A percentile compares a stretch with the other conserved stretches of the same genome.
phyloP scores from a whole-genome alignment of 2,113 vertebrate genomes.

The Tragelaphus buxtoni region DNA sequence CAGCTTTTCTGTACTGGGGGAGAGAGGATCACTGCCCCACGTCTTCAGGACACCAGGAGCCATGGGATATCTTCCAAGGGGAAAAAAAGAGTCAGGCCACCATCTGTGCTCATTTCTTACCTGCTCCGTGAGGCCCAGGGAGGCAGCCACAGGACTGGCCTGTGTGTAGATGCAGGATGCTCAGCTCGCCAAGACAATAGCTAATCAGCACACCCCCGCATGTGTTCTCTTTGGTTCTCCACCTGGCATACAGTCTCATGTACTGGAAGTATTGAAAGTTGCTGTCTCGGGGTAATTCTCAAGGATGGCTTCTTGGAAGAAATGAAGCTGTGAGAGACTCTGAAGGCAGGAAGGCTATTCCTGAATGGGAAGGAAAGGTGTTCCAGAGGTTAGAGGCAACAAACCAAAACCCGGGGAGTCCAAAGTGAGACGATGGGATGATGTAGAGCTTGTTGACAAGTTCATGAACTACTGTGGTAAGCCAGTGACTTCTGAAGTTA shows the following conservation, averaged over 20 bases:
- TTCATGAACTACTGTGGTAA: slow-evolving; percentile 59
- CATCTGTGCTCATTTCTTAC: neutral
- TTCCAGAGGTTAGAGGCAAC: slow-evolving; percentile 67
- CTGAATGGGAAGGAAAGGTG: slow-evolving; percentile 35
- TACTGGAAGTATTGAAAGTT: neutral
- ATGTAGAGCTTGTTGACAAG: slow-evolving; percentile 38
- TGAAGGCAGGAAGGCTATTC: neutral
- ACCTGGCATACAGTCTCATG: accelerated
- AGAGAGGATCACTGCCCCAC: neutral
- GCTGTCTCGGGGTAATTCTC: neutral
- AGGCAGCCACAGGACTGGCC: neutral
- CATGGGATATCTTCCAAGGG: neutral
- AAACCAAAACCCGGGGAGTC: slow-evolving; percentile 5
- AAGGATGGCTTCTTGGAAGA: neutral
- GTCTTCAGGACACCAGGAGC: neutral
- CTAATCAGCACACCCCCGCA: neutral
- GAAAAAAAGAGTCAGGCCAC: neutral
- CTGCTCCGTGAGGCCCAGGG: neutral
- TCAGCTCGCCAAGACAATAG: neutral
- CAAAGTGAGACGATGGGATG: neutral
- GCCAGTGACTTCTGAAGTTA: slow-evolving; percentile 65
- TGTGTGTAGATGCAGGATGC: neutral
- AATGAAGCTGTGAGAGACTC: neutral
- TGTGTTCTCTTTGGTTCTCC: neutral
- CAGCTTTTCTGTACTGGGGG: neutral